phyloP scores from a whole-genome alignment of 2,797 vertebrate species.

The Acrossocheilus wenchowensis region DNA sequence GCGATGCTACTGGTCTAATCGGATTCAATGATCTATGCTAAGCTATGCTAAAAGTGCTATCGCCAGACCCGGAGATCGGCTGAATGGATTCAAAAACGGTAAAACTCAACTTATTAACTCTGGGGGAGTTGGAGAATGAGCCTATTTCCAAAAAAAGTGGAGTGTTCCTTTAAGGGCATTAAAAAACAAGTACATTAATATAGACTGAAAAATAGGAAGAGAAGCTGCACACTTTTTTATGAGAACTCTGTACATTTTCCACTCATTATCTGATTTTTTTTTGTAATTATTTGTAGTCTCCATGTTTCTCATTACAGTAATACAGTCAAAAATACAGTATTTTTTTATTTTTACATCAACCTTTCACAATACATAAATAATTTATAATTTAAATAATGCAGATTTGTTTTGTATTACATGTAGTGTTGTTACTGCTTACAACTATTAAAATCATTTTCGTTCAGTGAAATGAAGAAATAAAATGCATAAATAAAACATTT shows the following conservation, averaged over 20 bases:
- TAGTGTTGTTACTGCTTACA: neutral
- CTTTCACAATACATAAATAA: neutral
- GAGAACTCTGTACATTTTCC: neutral
- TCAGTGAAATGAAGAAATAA: neutral
- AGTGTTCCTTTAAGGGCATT: no score
- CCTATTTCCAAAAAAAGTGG: no score
- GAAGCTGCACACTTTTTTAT: neutral
- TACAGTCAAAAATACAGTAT: neutral
- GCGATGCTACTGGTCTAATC: no score
- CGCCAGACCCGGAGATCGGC: no score
- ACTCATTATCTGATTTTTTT: neutral
- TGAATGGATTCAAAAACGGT: no score
- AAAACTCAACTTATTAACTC: no score
- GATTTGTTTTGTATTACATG: neutral
- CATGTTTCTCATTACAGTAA: neutral
- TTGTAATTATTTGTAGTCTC: neutral
- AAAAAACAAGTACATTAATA: no score
- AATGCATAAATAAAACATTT: neutral
- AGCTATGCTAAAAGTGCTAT: no score
- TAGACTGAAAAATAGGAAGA: no score
- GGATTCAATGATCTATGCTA: no score
- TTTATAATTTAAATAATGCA: neutral
- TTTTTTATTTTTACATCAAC: neutral
- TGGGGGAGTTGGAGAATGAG: no score
- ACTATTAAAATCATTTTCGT: neutral